A percentile compares a stretch with the other conserved stretches of the same genome.
Conservation (phyloP, 2,797 vertebrate genomes). For the Bufotes viridis region DNA sequence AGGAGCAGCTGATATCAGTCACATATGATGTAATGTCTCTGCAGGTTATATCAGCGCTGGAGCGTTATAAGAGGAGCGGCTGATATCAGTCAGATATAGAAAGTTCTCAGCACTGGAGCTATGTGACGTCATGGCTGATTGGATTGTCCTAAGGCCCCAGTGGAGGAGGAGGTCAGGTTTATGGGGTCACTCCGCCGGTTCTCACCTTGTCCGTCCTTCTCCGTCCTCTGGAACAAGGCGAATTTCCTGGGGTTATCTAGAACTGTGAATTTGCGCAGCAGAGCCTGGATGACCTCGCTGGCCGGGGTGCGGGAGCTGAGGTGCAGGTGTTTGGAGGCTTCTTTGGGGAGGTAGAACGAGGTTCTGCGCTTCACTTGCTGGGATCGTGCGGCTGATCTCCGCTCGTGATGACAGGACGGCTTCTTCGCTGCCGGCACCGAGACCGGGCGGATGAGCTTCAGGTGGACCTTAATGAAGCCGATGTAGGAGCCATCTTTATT, state of each 20-base stretch:
- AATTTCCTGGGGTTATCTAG: constrained; percentile 96
- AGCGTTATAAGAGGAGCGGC: no score
- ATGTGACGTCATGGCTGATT: no score
- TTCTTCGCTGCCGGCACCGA: constrained; percentile 84
- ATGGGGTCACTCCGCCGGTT: background rate
- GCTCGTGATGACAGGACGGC: constrained; percentile 72
- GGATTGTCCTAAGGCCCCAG: no score
- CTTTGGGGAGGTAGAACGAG: constrained; percentile 97
- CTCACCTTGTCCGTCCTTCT: constrained; percentile 89
- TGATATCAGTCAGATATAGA: no score
- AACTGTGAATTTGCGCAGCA: constrained; percentile 94
- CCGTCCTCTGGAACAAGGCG: constrained; percentile 88
- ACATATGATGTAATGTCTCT: no score
- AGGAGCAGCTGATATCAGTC: no score
- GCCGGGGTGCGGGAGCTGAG: constrained; percentile 87
- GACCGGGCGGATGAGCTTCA: constrained; percentile 89
- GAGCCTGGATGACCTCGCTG: constrained; percentile 90
- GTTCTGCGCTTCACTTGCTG: constrained; percentile 82
- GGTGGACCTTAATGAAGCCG: constrained; percentile 95
- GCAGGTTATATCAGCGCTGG: no score
- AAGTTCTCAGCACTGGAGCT: no score
- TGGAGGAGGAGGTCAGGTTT: no score
- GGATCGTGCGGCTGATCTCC: constrained; percentile 61
- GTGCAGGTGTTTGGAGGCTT: constrained; percentile 91
- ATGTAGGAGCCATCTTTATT: constrained; percentile 92